Evolutionary conservation across 2,113 vertebrate genomes (phyloP).

Genomic region (Apodemus speciosus): DNA sequence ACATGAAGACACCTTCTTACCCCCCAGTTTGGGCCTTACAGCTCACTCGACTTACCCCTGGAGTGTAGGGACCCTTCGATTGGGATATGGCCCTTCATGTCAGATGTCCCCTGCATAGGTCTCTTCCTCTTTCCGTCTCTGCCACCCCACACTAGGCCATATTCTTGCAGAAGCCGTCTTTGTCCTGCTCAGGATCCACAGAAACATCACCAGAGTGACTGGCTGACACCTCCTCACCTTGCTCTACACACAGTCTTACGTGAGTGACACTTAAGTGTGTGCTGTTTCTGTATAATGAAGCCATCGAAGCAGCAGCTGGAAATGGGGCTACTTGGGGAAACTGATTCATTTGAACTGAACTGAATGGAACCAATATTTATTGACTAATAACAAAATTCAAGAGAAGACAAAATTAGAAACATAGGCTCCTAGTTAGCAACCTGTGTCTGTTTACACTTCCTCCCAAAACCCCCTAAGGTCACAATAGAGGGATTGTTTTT

Average conservation of each 20-base stretch:
- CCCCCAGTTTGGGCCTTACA: background rate
- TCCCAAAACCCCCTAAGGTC: conserved; percentile 28
- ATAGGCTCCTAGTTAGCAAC: background rate
- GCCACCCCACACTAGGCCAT: background rate
- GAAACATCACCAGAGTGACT: background rate
- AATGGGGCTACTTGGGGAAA: background rate
- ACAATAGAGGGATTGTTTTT: background rate
- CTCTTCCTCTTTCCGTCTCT: background rate
- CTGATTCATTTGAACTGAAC: conserved; percentile 36
- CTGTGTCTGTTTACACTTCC: conserved; percentile 24
- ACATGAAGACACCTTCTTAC: background rate
- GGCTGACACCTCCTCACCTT: background rate
- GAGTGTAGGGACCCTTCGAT: background rate
- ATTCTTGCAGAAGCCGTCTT: background rate
- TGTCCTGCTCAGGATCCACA: background rate
- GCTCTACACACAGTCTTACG: background rate
- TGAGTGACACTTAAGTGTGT: background rate
- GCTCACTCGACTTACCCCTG: background rate
- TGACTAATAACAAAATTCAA: conserved; percentile 54
- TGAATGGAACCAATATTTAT: conserved; percentile 34
- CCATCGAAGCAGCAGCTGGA: background rate
- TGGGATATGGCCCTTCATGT: background rate
- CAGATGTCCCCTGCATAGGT: background rate
- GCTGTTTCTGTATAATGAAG: conserved; percentile 6
- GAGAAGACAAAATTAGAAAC: conserved; percentile 54